phyloP scores from a whole-genome alignment of 37 sponge, comb jelly and placozoan genomes.

The Beroe forskalii region DNA sequence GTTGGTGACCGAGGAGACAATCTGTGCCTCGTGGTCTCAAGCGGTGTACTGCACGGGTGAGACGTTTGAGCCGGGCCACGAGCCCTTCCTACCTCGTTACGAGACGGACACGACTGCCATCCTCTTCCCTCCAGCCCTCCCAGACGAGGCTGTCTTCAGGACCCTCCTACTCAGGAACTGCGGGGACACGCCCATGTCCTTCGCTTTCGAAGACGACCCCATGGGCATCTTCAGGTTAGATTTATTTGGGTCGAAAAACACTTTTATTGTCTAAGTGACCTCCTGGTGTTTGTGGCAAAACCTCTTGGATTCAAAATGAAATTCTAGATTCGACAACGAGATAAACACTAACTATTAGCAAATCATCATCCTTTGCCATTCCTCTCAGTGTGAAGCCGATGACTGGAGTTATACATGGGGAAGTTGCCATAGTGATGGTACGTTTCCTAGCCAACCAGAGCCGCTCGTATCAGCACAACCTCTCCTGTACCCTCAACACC shows the following conservation, averaged over 20 bases:
- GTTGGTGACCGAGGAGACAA: constrained; percentile 63
- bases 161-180: constrained; percentile 73
- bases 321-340: too few species aligned
- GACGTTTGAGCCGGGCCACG: constrained; percentile 72
- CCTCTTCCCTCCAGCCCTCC: constrained; percentile 73
- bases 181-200: constrained; percentile 75
- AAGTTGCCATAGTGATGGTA: constrained; percentile 29
- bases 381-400: constrained; percentile 52
- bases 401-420: constrained; percentile 37
- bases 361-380: background rate
- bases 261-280: background rate
- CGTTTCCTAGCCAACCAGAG: constrained; percentile 54
- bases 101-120: constrained; percentile 9
- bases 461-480: constrained; percentile 37
- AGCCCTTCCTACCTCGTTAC: constrained; percentile 72
- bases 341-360: too few species aligned
- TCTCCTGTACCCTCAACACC: constrained; percentile 44
- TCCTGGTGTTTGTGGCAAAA: background rate
- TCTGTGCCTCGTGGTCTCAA: constrained; percentile 83
- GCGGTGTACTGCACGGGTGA: constrained; percentile 75
- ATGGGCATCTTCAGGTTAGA: constrained; percentile 64
- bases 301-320: background rate
- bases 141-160: constrained; percentile 69
- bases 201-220: constrained; percentile 73
- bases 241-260: background rate